A percentile compares a stretch with the other conserved stretches of the same genome.
Evolutionary conservation across 1,140 invertebrate species (phyloP).

Genomic region (Reticulitermes speratus): DNA sequence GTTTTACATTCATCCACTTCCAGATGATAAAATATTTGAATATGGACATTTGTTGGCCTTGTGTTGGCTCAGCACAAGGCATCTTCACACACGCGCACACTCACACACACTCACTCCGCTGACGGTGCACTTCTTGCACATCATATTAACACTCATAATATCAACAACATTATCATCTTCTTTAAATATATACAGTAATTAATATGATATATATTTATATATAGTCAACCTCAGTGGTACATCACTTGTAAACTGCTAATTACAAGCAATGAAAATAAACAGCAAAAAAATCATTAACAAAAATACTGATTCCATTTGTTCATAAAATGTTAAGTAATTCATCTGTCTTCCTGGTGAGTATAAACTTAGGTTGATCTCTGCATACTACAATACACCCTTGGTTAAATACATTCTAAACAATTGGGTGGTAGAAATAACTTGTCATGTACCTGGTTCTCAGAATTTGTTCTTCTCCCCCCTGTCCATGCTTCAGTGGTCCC

Average conservation of each 20-base stretch:
- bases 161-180: constrained; percentile 11
- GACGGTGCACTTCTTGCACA: background rate
- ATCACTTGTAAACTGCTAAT: constrained; percentile 19
- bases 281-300: constrained; percentile 27
- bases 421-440: constrained; percentile 2
- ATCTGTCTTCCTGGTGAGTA: constrained; percentile 18
- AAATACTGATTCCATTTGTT: constrained; percentile 29
- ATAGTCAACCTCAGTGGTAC: constrained; percentile 6
- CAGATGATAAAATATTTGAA: background rate
- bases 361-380: background rate
- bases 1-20: background rate
- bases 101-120: background rate
- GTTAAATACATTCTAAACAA: background rate
- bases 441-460: background rate
- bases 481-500: constrained; percentile 22
- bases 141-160: constrained; percentile 11
- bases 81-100: background rate
- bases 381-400: background rate
- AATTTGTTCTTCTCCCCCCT: background rate
- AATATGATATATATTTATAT: constrained; percentile 28
- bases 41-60: background rate
- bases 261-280: constrained; percentile 20
- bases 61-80: too few species aligned
- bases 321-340: constrained; percentile 21
- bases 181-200: constrained; percentile 27